Conservation (phyloP, 1,140 invertebrate species). For the Dendroctonus valens region DNA sequence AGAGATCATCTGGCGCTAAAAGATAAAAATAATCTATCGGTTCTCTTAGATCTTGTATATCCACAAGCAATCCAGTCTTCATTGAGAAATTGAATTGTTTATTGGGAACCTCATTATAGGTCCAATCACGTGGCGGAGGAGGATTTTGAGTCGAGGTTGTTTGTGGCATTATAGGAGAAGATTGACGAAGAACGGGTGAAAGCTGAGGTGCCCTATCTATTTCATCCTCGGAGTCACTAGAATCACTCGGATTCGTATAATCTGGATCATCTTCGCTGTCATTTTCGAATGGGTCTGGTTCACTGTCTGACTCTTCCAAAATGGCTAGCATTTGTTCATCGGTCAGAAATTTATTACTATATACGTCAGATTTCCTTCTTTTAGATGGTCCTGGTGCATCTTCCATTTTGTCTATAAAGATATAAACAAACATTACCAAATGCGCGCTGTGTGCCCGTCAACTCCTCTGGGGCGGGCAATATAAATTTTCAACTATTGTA, state of each 20-base stretch:
- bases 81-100: conserved; percentile 1
- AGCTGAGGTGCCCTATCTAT: neutral
- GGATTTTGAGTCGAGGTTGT: neutral
- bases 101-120: neutral
- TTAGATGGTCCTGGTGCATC: neutral
- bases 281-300: conserved; percentile 4
- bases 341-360: neutral
- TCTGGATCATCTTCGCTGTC: conserved; percentile 18
- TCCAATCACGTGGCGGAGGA: neutral
- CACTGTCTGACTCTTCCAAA: conserved; percentile 8
- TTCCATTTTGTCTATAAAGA: too few relatives aligned
- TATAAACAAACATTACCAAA: too few relatives aligned
- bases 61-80: conserved; percentile 5
- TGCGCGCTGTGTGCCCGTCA: too few relatives aligned
- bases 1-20: conserved; percentile 3
- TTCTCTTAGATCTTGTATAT: neutral
- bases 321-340: conserved; percentile 6
- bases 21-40: conserved; percentile 16
- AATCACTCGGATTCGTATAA: conserved; percentile 6
- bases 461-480: too few relatives aligned
- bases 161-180: neutral
- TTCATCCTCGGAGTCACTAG: conserved; percentile 8
- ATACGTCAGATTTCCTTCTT: neutral
- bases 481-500: too few relatives aligned
- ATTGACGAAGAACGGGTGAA: neutral